Base-by-base conservation (phyloP, 2,888 invertebrate species). In the Eurois occulta region DNA sequence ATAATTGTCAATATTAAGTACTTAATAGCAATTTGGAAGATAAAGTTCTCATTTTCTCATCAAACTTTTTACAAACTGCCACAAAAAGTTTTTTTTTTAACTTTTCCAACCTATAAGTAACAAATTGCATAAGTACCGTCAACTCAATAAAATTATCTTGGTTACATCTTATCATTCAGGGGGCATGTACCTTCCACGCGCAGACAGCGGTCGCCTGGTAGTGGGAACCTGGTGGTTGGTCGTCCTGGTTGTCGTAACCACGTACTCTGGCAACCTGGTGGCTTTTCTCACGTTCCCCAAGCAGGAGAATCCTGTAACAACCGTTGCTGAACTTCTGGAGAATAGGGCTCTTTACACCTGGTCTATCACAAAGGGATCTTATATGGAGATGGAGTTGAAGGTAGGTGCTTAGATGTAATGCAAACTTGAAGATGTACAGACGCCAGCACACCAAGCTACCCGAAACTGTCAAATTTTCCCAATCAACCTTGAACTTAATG, bases 211-310 rank as follows among this genome's bases (percentile, higher is more conserved):
- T 5, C 97, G 99, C 11, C 94, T 99, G 13, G 97, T 99, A 6
- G 97, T 99, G 0, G 99, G 98, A 0, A 98, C 98, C 1, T 99
- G 99, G 99, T 99, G 99, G 99, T 94, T 99, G 69, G 98, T 98
- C 1, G 99, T 99, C 0, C 97, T 99, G 82, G 98, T 99, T 0
- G 97, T 99, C 35, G 98, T 99, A 0, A 99, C 99, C 32, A 99
- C 99, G 0, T 99, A 99, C 93, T 99, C 99, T 75, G 99, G 99
- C 4, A 99, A 99, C 94, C 97, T 99, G 87, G 99, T 99, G 0
- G 99, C 99, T 0, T 99, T 99, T 93, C 97, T 99, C 64, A 99
- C 99, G 0, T 99, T 99, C 91, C 99, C 99, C 0, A 98, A 98
- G 93, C 98, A 98, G 90, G 98, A 98, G 92, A 96, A 97, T 52